Conservation (phyloP, 2,797 vertebrate species). For the Halcyon leucocephala region DNA sequence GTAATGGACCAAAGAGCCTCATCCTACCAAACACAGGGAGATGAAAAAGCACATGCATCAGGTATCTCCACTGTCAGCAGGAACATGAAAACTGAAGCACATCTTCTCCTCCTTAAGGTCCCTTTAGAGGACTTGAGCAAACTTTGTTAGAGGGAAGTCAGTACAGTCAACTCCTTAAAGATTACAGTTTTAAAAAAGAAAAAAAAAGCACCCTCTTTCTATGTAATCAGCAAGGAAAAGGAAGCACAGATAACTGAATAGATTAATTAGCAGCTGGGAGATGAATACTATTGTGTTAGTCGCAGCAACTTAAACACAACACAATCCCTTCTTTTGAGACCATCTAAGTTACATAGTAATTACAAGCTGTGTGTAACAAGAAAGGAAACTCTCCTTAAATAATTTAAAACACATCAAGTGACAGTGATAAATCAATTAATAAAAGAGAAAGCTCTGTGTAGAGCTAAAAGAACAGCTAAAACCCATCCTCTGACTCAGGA, state of each 20-base stretch:
- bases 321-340: neutral
- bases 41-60: neutral
- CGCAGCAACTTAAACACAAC: neutral
- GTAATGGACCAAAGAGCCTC: neutral
- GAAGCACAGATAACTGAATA: neutral
- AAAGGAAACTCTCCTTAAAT: neutral
- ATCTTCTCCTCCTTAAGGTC: neutral
- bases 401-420: neutral
- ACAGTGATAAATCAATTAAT: neutral
- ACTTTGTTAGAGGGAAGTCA: neutral
- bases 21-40: neutral
- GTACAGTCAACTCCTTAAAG: neutral
- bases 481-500: neutral
- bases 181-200: neutral
- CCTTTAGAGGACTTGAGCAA: neutral
- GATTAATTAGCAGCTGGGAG: constrained; percentile 28
- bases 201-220: neutral
- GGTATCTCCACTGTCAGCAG: neutral
- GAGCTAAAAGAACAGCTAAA: neutral
- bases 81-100: accelerated
- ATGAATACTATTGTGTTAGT: neutral
- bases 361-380: neutral
- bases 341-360: neutral
- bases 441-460: neutral
- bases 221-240: neutral